These are phyloP conservation scores for Apeltes quadracus DNA, from an alignment of 2,113 vertebrate genomes.

Conservation along the genomic window DNA sequence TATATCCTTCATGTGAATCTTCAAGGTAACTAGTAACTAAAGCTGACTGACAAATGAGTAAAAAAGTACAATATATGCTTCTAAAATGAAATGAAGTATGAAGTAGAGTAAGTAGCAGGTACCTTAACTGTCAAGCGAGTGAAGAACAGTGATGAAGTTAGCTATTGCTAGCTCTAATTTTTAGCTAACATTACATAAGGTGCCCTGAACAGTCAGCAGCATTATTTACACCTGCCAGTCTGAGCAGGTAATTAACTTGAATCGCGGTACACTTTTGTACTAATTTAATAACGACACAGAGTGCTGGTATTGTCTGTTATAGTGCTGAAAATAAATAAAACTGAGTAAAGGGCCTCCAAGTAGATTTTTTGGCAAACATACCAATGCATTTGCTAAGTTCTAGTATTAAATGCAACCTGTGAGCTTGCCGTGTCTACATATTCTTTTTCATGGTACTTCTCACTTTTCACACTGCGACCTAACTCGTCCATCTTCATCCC, in stretches of 20 bases:
- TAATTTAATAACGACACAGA: background rate
- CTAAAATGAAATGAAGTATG: background rate
- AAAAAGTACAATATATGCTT: background rate
- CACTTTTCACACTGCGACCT: slow-evolving; percentile 35
- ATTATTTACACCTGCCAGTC: too few species aligned
- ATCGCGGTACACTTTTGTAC: too few species aligned
- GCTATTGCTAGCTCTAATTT: too few species aligned
- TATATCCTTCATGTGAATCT: background rate
- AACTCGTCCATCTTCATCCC: slow-evolving; percentile 58
- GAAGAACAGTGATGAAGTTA: background rate
- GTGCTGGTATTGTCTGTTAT: slow-evolving; percentile 18
- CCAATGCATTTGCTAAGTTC: background rate
- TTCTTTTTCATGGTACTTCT: slow-evolving; percentile 15
- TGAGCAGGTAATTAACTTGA: too few species aligned
- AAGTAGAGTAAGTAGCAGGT: background rate
- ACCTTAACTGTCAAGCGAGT: background rate
- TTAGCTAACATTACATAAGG: background rate
- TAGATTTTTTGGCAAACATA: slow-evolving; percentile 52
- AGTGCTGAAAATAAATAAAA: slow-evolving; percentile 31
- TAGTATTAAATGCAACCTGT: background rate
- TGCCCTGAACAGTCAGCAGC: too few species aligned
- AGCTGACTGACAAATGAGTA: background rate
- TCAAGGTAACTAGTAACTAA: too few species aligned
- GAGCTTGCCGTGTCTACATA: background rate
- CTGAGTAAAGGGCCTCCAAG: slow-evolving; percentile 12